Base-by-base conservation (phyloP, 2,113 vertebrate genomes). In the Tiliqua scincoides region DNA sequence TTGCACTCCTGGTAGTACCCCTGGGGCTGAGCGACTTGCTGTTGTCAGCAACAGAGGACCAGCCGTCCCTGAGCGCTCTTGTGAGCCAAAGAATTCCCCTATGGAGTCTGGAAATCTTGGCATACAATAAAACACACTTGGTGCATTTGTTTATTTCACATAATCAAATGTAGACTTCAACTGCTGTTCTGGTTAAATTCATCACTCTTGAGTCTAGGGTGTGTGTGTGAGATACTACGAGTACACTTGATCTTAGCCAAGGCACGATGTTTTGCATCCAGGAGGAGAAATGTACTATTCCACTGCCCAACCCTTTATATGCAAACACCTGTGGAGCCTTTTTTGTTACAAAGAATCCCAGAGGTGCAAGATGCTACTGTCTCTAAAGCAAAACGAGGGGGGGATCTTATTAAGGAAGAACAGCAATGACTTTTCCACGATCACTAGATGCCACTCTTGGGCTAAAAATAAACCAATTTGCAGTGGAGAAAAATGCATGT, bases 361-460 rank as follows among this genome's bases (percentile, higher is more conserved):
- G 18, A 74, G 32, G 14, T 40, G 59, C 25, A 62, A 79, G 37
- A 52, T 63, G 63, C 20, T 48, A 1, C 43, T 12, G 37, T n/a
- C n/a, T n/a, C 2, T 67, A 27, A 9, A 27, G n/a, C n/a, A n/a
- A n/a, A n/a, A n/a, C n/a, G n/a, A n/a, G n/a, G 14, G 70, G 9
- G 18, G 9, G 67, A 7, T 18, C n/a, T 40, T 70, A 30, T 15
- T 32, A 65, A 23, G 6, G 37, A 15, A 1, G 17, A 5, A 6
- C 7, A 0, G 0, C 0, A 75, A 82, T 11, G 71, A 57, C 76
- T 25, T 85, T 84, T 6, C 0, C 1, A 0, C 0, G 0, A 85
- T 91, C 96, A 87, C 95, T 95, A 96, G 96, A 76, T 96, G 96
- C 23, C 96, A 80, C 89, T 96, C 84, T 90, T 91, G 95, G 83